Base-by-base conservation (phyloP, 2,797 vertebrate species). In the Coregonus ussuriensis region DNA sequence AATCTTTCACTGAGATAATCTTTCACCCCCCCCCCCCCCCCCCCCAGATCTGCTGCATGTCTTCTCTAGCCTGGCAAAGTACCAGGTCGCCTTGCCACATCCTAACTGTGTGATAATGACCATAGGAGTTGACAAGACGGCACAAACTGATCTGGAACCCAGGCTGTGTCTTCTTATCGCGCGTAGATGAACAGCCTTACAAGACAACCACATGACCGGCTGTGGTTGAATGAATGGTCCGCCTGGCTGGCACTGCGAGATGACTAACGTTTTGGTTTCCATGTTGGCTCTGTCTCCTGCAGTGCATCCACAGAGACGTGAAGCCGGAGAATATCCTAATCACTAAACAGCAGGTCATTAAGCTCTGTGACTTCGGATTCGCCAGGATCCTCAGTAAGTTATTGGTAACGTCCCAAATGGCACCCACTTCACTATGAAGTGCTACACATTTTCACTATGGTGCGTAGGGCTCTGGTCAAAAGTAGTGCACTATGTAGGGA, bases 301-400 rank as follows among this genome's bases (percentile, higher is more conserved):
- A 99, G 98, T 99, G 98, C 88, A 99, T 99, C 79, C 98, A 99
- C 85, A 89, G 98, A 77, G 98, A 99, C 63, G 96, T 99, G 35
- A 99, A 99, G 86, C 97, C 98, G 0, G 97, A 99, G 85, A 99
- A 99, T 74, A 99, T 99, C 76, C 95, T 99, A 85, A 95, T 99
- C 90, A 98, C 97, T 29, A 98, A 97, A 89, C 96, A 98, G 66
- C 96, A 94, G 0, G 95, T 98, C 91, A 96, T 99, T 92, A 99
- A 99, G 77, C 96, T 99, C 59, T 99, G 98, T 75, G 98, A 99
- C 91, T 99, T 99, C 1, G 98, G 98, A 35, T 99, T 99, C 33
- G 98, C 97, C 79, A 94, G 98, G 80, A 94, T 97, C 59, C 93
- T 99, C 84, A 99, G 98, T 99, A 88, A 95, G 97, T 96, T 37